Evolutionary conservation across 2,797 vertebrate genomes (phyloP), one percentile per base, ranked within the genome.

Genomic region (Harpagifer antarcticus): DNA sequence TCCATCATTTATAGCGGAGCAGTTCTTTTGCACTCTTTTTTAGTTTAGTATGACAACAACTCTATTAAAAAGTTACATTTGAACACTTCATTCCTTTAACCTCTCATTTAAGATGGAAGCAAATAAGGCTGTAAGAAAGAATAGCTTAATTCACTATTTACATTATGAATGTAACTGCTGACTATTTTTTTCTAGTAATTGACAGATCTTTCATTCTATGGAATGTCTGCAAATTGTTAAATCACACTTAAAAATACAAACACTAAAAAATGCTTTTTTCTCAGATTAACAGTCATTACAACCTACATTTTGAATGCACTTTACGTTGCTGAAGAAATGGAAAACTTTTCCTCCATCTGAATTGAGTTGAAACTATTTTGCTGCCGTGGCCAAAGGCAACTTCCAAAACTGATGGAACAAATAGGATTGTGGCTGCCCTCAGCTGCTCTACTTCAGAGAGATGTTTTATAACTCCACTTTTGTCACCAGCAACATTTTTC

Each of bases 41-140:
- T 77, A 74, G 42, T 59, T 76, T 66, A 23, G 79, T 68, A 72
- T 53, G 64, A 67, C 53, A 68, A 40, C 68, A 27, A 13, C 52
- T 56, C 19, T 10, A 27, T 72, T 61, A 37, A 37, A 37, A 72
- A 68, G 7, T 61, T 56, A 54, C 27, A 47, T 63, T 37, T 45
- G 20, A 59, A 56, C 63, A 65, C 48, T 67, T 42, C 44, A 42
- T 47, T 52, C 44, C 56, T 61, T 13, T 57, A 4, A 71, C 59
- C 27, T 58, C 40, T 47, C 37, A 71, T 43, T 72, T 15, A 27
- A 64, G 58, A 64, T 27, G 27, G 27, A 27, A 27, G 27, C 27
- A 27, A 27, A 37, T 33, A 6, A 37, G 37, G 33, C 7, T 37
- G 37, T 6, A 37, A 37, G 33, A 37, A 9, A 48, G 1, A 78